Percentiles rank a stretch among this genome's conserved stretches.
Conservation (phyloP, 2,113 vertebrate genomes). For the Malurus cyaneus region DNA sequence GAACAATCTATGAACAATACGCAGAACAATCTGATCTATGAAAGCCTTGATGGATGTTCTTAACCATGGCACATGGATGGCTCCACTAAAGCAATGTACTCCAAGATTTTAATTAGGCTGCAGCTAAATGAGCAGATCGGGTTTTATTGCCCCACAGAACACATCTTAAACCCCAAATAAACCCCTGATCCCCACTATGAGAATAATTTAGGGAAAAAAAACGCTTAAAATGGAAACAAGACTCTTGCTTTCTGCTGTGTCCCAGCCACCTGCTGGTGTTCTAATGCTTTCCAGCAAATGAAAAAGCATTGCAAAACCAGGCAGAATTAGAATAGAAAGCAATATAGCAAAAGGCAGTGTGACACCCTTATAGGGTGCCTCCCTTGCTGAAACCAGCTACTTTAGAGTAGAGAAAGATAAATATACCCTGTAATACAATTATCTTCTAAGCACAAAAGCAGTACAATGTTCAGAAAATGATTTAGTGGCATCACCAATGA, state of each 20-base stretch:
- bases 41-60: neutral
- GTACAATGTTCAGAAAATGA: neutral
- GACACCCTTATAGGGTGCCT: neutral
- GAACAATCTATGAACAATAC: neutral
- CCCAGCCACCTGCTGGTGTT: neutral
- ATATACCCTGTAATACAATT: neutral
- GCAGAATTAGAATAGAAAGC: neutral
- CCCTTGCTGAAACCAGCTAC: neutral
- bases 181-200: neutral
- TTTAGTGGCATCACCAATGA: neutral
- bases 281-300: neutral
- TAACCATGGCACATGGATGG: neutral
- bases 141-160: neutral
- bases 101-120: neutral
- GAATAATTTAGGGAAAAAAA: neutral
- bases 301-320: neutral
- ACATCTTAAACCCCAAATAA: neutral
- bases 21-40: neutral
- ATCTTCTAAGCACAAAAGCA: neutral
- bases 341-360: neutral
- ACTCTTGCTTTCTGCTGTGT: neutral
- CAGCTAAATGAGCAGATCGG: rapidly evolving
- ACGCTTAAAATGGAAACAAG: neutral
- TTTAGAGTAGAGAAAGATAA: neutral
- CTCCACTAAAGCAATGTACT: neutral